Base-by-base conservation (phyloP, 2,113 vertebrate genomes). In the Canis aureus region DNA sequence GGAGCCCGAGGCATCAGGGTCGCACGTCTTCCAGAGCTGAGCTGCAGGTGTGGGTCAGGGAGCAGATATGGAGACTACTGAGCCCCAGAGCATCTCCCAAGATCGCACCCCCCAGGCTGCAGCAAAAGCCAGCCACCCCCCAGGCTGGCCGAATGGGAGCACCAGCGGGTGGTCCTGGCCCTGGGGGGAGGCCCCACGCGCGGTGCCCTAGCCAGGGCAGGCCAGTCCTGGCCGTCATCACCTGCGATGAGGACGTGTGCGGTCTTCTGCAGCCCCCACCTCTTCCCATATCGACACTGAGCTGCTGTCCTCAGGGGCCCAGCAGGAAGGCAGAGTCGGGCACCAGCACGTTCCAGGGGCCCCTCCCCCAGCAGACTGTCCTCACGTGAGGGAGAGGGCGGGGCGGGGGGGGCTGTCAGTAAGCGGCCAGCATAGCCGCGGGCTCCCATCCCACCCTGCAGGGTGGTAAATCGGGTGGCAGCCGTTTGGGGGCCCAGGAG, bases 181-280 rank as follows among this genome's bases (percentile, higher is more conserved):
- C 57, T 8, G 51, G 57, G 20, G 2, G 16, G 11, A 64, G 11
- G 32, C 19, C 53, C 19, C 27, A 55, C 2, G 2, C 15, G 51
- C 35, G 49, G 29, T 1, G 11, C 23, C 90, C 35, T 0, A 0
- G 43, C 60, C 62, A 23, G 16, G 20, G n/a, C 9, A 8, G 43
- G 35, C 53, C 78, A 23, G 60, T 17, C 1, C 0, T 1, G 17
- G 25, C 57, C 38, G 1, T 3, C n/a, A 1, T 98, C 73, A 99
- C 99, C 99, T 97, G 99, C 99, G 19, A 99, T 96, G 8, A 99
- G 91, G 19, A 98, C 49, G 66, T 99, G 99, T 29, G 99, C 99
- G 35, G 95, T 98, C 94, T 20, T 97, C 96, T 97, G 95, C 71
- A 98, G 98, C 0, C 84, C 97, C 0, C 95, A 95, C 29, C 93